Conservation (phyloP, 2,113 vertebrate species). For the Trochalopteron elliotii region DNA sequence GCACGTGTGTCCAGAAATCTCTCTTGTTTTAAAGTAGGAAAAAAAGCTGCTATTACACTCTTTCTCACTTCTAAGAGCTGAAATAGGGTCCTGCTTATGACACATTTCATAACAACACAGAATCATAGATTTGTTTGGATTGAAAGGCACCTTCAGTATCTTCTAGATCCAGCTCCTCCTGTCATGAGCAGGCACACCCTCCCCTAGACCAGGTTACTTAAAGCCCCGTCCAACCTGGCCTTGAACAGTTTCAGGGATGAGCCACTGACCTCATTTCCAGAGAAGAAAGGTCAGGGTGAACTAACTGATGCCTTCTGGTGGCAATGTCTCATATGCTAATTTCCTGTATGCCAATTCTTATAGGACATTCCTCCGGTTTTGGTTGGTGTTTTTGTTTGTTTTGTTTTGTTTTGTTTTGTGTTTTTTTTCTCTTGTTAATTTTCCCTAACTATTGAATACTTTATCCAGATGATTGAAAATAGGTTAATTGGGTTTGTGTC, state of each 20-base stretch:
- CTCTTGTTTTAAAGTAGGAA: not conserved
- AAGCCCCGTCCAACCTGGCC: not conserved
- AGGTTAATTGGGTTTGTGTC: not conserved
- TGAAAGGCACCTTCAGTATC: not conserved
- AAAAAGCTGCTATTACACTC: not conserved
- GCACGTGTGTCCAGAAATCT: not conserved
- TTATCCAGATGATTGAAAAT: not conserved
- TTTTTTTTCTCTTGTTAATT: not conserved
- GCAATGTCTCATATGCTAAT: not conserved
- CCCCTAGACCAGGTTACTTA: not conserved
- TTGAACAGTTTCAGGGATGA: not conserved
- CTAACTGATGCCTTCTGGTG: not conserved
- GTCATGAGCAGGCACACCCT: not conserved
- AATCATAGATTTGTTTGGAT: not conserved
- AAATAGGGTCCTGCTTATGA: not conserved
- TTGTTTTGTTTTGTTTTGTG: not conserved
- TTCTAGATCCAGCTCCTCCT: not conserved
- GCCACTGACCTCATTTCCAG: not conserved
- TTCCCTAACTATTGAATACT: not conserved
- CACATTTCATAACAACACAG: not conserved
- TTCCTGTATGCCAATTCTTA: not conserved
- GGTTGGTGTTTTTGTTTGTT: not conserved
- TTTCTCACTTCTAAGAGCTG: not conserved
- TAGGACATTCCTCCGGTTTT: not conserved
- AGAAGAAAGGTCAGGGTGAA: not conserved